A percentile compares a stretch with the other conserved stretches of the same genome.
Conservation (phyloP, 2,113 vertebrate species). For the Genyomyrus donnyi region DNA sequence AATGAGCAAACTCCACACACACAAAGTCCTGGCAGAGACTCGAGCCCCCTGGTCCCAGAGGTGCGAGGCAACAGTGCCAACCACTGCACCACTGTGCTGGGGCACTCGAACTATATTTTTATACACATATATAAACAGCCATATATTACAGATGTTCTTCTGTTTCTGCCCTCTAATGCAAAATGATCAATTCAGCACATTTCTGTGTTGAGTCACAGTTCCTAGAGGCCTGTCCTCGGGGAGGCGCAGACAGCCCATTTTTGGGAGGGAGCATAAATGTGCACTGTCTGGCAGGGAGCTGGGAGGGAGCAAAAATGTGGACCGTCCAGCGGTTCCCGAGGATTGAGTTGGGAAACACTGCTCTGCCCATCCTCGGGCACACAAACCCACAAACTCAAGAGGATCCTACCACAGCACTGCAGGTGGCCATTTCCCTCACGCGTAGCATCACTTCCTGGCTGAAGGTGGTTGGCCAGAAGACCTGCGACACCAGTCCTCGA, state of each 20-base stretch:
- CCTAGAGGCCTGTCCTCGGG: not conserved
- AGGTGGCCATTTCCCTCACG: slow-evolving; percentile 95
- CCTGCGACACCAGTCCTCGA: slow-evolving; percentile 89
- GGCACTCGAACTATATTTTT: not conserved
- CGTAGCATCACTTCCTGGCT: slow-evolving; percentile 96
- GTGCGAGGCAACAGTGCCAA: not conserved
- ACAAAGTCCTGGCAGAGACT: not conserved
- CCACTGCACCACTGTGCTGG: not conserved
- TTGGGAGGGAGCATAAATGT: not conserved
- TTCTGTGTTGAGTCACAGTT: not conserved
- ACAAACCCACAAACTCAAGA: not conserved
- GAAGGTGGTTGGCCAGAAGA: slow-evolving; percentile 98
- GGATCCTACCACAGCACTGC: slow-evolving; percentile 82
- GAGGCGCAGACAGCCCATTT: not conserved
- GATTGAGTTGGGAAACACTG: not conserved
- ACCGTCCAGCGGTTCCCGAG: not conserved
- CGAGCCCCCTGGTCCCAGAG: not conserved
- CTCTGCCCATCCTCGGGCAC: not conserved
- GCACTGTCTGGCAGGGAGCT: not conserved
- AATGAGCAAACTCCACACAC: not conserved
- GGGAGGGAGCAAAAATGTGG: not conserved
- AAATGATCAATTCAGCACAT: not conserved
- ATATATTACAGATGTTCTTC: not conserved
- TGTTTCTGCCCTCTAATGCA: not conserved
- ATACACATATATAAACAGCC: not conserved